A percentile compares a stretch with the other conserved stretches of the same genome.
These are phyloP conservation scores for Heliothis subflexa DNA, from an alignment of 1,140 invertebrate genomes.

Conservation along the genomic window DNA sequence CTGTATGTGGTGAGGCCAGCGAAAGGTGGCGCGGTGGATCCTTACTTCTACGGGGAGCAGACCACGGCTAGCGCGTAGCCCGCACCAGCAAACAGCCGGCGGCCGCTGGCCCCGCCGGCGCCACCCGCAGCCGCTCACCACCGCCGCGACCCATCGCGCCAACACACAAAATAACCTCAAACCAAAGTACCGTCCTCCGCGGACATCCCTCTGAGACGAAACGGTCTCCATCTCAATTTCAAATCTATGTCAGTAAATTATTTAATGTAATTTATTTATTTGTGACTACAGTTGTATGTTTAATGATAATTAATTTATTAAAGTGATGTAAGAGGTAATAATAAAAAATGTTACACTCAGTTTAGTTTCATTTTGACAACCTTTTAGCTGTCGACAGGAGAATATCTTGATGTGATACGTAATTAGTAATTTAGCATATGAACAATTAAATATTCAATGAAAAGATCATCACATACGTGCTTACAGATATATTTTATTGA, in stretches of 20 bases:
- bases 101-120: slow-evolving; percentile 71
- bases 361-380: slow-evolving; percentile 66
- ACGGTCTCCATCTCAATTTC: slow-evolving; percentile 68
- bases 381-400: background rate
- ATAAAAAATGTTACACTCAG: slow-evolving; percentile 68
- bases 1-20: slow-evolving; percentile 88
- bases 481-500: too few species aligned
- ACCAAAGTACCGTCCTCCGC: slow-evolving; percentile 79
- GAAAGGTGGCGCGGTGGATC: slow-evolving; percentile 82
- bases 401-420: background rate
- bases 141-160: slow-evolving; percentile 59
- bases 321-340: slow-evolving; percentile 77
- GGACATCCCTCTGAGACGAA: slow-evolving; percentile 67
- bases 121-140: slow-evolving; percentile 70
- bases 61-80: slow-evolving; percentile 88
- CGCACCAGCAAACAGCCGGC: slow-evolving; percentile 85
- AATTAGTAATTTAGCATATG: too few species aligned
- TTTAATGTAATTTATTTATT: slow-evolving; percentile 84
- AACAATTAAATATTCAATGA: too few species aligned
- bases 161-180: slow-evolving; percentile 77
- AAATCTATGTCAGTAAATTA: slow-evolving; percentile 83
- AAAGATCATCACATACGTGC: too few species aligned
- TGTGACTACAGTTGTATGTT: slow-evolving; percentile 76
- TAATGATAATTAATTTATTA: slow-evolving; percentile 78
- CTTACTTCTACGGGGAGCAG: slow-evolving; percentile 87